phyloP scores from a whole-genome alignment of 2,797 vertebrate genomes.

The Amblyraja radiata region DNA sequence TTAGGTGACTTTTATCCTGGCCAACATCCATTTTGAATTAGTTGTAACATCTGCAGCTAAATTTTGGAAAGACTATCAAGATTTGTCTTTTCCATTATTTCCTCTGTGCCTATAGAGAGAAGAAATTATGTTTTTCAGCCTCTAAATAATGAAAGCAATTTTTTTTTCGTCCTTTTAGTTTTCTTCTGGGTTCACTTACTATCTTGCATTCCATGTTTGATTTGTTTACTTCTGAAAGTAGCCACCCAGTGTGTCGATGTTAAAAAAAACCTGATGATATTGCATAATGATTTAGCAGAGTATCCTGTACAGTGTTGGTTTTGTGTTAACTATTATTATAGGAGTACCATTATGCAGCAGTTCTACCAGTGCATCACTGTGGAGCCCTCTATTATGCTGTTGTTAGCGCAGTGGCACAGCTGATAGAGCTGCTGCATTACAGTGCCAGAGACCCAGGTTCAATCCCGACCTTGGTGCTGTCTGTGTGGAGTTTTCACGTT shows the following conservation, averaged over 20 bases:
- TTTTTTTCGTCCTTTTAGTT: not conserved
- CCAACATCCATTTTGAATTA: not conserved
- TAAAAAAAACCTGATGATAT: not conserved
- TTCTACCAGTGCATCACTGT: no score
- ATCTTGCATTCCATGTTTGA: no score
- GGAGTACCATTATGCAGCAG: no score
- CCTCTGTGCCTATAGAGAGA: not conserved
- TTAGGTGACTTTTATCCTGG: not conserved
- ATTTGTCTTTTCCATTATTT: not conserved
- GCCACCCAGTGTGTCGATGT: not conserved
- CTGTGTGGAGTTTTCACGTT: no score
- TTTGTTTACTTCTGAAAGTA: not conserved
- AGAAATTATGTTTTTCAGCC: not conserved
- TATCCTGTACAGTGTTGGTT: not conserved
- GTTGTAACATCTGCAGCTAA: not conserved
- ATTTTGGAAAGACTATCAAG: not conserved
- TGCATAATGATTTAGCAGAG: not conserved
- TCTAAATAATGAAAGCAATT: not conserved
- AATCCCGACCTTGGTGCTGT: no score
- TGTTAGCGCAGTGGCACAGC: no score
- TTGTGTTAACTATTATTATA: not conserved
- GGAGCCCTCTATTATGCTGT: no score
- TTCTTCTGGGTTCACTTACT: not conserved
- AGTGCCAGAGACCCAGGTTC: no score
- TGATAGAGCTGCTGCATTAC: no score